phyloP scores from a whole-genome alignment of 2,797 vertebrate species.

The Morelia viridis region DNA sequence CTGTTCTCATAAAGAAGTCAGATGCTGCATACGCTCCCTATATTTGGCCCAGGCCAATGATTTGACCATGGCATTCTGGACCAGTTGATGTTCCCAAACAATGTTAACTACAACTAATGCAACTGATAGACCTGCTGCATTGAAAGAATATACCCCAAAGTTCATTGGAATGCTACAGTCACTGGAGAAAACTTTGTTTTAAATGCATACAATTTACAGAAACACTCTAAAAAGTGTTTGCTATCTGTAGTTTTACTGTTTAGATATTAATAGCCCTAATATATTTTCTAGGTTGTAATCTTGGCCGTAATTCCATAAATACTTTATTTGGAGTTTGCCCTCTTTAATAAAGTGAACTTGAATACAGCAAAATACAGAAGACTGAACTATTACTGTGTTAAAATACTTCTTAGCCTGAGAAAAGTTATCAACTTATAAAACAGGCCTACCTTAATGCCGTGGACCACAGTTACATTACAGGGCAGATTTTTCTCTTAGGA shows the following conservation, averaged over 20 bases:
- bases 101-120: not conserved
- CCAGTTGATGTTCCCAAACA: not conserved
- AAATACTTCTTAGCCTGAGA: not conserved
- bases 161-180: not conserved
- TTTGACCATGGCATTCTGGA: not conserved
- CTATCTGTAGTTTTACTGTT: not conserved
- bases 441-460: not conserved
- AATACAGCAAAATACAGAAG: not conserved
- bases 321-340: not conserved
- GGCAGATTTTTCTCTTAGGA: conserved; percentile 12
- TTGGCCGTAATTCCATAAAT: not conserved
- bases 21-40: not conserved
- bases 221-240: not conserved
- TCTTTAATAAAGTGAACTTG: not conserved
- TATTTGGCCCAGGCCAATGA: not conserved
- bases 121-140: not conserved
- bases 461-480: not conserved
- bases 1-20: not conserved
- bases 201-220: not conserved
- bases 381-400: not conserved
- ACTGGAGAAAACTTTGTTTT: not conserved
- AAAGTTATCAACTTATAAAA: not conserved
- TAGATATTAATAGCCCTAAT: not conserved
- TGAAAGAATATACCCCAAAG: not conserved
- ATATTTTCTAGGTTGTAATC: not conserved